Conservation (phyloP, 53 echinoderm and acorn worm species). For the Paelopatides confundens region DNA sequence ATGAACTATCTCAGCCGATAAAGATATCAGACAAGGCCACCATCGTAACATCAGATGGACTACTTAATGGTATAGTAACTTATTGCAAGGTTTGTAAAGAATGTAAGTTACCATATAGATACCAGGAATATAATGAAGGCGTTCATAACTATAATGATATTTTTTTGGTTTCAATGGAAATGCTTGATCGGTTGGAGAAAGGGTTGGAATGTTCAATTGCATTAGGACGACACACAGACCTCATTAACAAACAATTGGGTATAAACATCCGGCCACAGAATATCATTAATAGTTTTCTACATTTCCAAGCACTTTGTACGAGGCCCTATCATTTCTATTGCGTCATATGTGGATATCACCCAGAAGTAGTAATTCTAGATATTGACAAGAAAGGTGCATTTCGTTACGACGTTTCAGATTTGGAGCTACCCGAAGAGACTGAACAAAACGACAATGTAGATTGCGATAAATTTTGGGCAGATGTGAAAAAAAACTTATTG, state of each 20-base stretch:
- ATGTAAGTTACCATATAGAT: background rate
- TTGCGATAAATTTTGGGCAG: constrained; percentile 6
- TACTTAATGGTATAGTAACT: background rate
- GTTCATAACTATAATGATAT: constrained; percentile 22
- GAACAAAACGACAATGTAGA: constrained; percentile 12
- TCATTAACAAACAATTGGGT: background rate
- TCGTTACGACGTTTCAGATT: background rate
- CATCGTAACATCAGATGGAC: background rate
- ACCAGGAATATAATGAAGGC: background rate
- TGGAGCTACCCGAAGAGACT: background rate
- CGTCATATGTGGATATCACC: constrained; percentile 24
- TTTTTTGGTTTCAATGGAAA: constrained; percentile 1
- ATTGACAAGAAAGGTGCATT: constrained; percentile 34
- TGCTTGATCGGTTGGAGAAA: background rate
- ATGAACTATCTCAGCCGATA: background rate
- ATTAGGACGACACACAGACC: constrained; percentile 11
- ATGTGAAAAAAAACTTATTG: constrained; percentile 6
- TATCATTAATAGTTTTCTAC: constrained; percentile 14
- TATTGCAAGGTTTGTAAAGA: constrained; percentile 17
- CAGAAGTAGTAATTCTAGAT: constrained; percentile 19
- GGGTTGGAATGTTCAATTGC: constrained; percentile 4
- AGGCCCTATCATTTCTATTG: background rate
- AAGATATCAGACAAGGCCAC: constrained; percentile 20
- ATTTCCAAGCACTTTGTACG: constrained; percentile 11
- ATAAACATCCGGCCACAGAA: constrained; percentile 3